phyloP scores from a whole-genome alignment of 2,797 vertebrate genomes.

The Echeneis naucrates region DNA sequence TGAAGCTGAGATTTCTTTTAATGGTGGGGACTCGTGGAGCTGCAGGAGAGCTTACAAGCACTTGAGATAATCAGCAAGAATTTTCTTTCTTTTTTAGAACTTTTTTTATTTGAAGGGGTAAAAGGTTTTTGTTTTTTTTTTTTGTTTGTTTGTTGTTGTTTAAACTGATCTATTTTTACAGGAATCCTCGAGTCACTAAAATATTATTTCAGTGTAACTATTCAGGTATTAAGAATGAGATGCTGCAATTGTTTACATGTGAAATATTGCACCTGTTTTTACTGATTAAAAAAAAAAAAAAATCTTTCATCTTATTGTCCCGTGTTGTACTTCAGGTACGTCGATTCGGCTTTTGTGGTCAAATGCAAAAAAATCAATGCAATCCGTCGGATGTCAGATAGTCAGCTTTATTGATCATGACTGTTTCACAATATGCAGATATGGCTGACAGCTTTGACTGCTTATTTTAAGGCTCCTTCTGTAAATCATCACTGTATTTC shows the following conservation, averaged over 20 bases:
- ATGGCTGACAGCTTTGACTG: too few relatives aligned
- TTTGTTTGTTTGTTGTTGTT: too few relatives aligned
- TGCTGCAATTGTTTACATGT: conserved; percentile 84
- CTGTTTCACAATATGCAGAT: too few relatives aligned
- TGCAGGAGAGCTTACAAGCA: conserved; percentile 31
- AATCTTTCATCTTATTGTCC: conserved; percentile 33
- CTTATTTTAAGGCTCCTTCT: too few relatives aligned
- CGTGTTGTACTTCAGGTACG: not conserved
- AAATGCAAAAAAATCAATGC: not conserved
- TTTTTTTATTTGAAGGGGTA: conserved; percentile 30
- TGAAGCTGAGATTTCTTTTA: conserved; percentile 39
- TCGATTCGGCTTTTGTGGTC: too few relatives aligned
- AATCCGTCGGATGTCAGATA: too few relatives aligned
- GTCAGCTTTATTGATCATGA: too few relatives aligned
- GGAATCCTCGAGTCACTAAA: conserved; percentile 64
- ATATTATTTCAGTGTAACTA: conserved; percentile 70
- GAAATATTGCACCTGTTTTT: conserved; percentile 81
- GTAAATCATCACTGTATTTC: too few relatives aligned
- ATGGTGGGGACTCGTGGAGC: conserved; percentile 18
- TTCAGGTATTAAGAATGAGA: conserved; percentile 79
- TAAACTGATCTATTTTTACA: conserved; percentile 81
- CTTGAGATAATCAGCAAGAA: conserved; percentile 42
- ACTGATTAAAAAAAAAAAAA: conserved; percentile 82
- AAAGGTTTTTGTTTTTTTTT: too few relatives aligned
- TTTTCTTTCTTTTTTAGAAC: not conserved